Conservation (phyloP, 2,797 vertebrate genomes). For the Orientallactaga sibirica region DNA sequence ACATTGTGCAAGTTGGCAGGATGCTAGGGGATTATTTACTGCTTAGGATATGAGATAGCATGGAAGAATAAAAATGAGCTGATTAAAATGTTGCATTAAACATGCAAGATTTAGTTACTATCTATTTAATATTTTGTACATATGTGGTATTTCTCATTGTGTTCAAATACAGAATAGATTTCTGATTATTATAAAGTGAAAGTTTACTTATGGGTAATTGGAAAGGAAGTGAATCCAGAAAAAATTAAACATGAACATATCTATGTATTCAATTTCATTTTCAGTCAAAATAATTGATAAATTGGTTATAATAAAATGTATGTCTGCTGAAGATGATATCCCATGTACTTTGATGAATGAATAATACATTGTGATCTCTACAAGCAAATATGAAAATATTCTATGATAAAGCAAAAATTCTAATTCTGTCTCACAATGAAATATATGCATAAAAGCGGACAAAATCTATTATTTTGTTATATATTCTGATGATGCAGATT, state of each 20-base stretch:
- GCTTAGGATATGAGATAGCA: neutral
- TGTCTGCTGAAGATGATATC: neutral
- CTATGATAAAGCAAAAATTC: constrained; percentile 7
- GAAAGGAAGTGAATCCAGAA: constrained; percentile 64
- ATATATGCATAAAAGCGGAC: neutral
- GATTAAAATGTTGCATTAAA: constrained; percentile 21
- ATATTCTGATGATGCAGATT: neutral
- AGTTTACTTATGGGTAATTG: constrained; percentile 54
- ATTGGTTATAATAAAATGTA: constrained; percentile 47
- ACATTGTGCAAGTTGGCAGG: neutral
- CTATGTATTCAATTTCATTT: constrained; percentile 61
- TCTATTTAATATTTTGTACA: neutral
- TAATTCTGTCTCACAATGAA: neutral
- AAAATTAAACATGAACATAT: constrained; percentile 17
- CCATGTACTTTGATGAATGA: constrained; percentile 30
- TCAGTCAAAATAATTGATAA: constrained; percentile 61
- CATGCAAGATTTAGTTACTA: neutral
- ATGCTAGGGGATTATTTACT: neutral
- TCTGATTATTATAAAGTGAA: constrained; percentile 48
- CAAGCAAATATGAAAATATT: neutral
- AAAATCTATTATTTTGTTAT: neutral
- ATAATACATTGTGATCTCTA: constrained; percentile 7
- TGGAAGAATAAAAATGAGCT: neutral
- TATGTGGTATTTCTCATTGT: neutral
- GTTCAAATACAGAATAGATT: neutral